Base-by-base conservation (phyloP, 2,797 vertebrate genomes). In the Sebastes trivittatus region DNA sequence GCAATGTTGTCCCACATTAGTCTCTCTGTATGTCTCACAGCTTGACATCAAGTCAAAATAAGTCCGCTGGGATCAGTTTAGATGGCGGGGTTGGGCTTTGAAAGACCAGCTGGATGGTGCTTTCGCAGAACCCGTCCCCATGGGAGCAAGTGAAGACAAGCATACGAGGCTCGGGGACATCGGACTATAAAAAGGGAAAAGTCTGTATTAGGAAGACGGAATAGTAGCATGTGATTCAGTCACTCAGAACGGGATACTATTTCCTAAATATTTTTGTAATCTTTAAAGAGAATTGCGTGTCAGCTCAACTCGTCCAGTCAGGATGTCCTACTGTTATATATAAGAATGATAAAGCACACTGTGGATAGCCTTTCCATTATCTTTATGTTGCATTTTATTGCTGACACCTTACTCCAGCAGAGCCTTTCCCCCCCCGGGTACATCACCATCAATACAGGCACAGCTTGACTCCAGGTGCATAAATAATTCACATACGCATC, bases 21-120 rank as follows among this genome's bases (percentile, higher is more conserved):
- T 34, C 67, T n/a, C 61, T 68, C 80, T 55, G 52, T 62, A 30
- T 68, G 76, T 80, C 80, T 71, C 78, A 11, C 76, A 71, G 74
- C 72, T 52, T 83, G 75, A 86, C 77, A 81, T 20, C n/a, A 73
- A 83, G 86, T 83, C 85, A 88, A 89, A 87, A 85, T 80, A 89
- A 84, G 83, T 81, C 38, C 13, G 29, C 67, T 4, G 77, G 60
- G 73, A 87, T 85, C 72, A 67, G 70, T 65, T 70, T 65, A 81
- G 69, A 4, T 32, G 13, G 60, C 5, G 4, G 42, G 55, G 27
- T 6, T 7, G 25, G 32, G 16, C 75, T 68, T 1, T 65, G 75
- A 77, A 65, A 74, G 83, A 88, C 84, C 81, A 74, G 75, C 60
- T 23, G 82, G 73, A 68, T 25, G 72, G 11, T 70, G 84, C 84